Evolutionary conservation across 37 sponge, comb jelly and placozoan species (phyloP), one percentile per base, ranked within the genome.

Genomic region (Beroe ovata): DNA sequence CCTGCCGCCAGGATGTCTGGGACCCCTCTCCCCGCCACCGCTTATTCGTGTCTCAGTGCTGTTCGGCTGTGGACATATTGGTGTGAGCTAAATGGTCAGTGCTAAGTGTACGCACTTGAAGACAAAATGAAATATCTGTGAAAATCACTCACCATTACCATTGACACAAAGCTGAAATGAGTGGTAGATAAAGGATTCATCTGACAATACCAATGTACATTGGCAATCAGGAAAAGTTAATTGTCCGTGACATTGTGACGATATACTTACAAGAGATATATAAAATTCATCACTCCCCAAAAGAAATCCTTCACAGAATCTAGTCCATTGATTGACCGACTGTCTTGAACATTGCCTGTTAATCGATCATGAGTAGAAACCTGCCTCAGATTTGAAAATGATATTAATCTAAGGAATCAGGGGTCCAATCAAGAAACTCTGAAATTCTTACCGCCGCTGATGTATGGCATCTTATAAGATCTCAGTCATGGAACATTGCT

Each of bases 271-370:
- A 66, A 66, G 1, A 66, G 30, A 30, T 66, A 66, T 34, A 26
- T 29, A 37, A 66, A 66, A 32, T 66, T 66, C 14, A 66, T 4
- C 29, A 66, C 69, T 11, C 69, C 69, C 69, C 69, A 66, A 66
- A 66, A 66, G 1, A 66, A 16, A 30, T 66, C 69, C 34, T 66
- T 66, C 14, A 66, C 36, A 19, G 69, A 66, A 33, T 30, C 69
- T 14, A 66, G 32, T 66, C 69, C 69, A 33, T 66, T 30, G 1
- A 66, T 6, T 4, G 69, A 37, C 1, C 69, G 33, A 29, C 32
- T 29, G 36, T 33, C 69, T 11, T 66, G 69, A 32, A 66, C 69
- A 34, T 30, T 25, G 14, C 69, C 69, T 66, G 69, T 34, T n/a
- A n/a, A n/a, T n/a, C n/a, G n/a, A n/a, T n/a, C n/a, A n/a, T n/a